Conservation (phyloP, 2,797 vertebrate species). For the Malacoraja senta region DNA sequence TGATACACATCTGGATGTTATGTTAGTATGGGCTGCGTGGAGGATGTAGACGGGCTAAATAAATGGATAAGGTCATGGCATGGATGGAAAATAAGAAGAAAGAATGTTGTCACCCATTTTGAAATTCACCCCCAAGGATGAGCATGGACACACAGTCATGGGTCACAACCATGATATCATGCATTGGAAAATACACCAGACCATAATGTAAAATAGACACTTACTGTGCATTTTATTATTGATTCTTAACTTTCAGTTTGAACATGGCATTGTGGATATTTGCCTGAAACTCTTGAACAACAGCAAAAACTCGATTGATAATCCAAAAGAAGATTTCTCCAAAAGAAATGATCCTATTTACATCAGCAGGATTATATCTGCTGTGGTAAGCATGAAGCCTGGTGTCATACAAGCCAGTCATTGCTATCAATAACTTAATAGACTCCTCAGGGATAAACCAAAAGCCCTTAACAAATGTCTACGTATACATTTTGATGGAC, state of each 20-base stretch:
- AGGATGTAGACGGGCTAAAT: too few relatives aligned
- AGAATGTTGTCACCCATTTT: too few relatives aligned
- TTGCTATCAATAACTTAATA: not conserved
- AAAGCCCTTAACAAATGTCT: not conserved
- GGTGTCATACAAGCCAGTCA: not conserved
- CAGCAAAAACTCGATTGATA: constrained; percentile 56
- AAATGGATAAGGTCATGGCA: too few relatives aligned
- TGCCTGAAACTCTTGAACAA: constrained; percentile 57
- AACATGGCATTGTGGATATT: constrained; percentile 55
- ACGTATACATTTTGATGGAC: not conserved
- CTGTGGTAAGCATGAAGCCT: constrained; percentile 58
- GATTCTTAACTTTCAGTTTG: constrained; percentile 52
- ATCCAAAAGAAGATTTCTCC: constrained; percentile 54
- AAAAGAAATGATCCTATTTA: constrained; percentile 58
- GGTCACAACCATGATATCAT: not conserved
- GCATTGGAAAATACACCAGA: too few relatives aligned
- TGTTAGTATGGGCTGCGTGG: too few relatives aligned
- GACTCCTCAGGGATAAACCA: not conserved
- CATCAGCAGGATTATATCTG: constrained; percentile 58
- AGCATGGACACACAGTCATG: too few relatives aligned
- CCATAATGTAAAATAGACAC: not conserved
- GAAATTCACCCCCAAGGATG: too few relatives aligned
- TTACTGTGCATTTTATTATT: not conserved
- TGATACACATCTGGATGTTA: too few relatives aligned
- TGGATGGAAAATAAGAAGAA: too few relatives aligned